A percentile compares a stretch with the other conserved stretches of the same genome.
These are phyloP conservation scores for Hyphantria cunea DNA, from an alignment of 1,140 invertebrate genomes.

Conservation along the genomic window DNA sequence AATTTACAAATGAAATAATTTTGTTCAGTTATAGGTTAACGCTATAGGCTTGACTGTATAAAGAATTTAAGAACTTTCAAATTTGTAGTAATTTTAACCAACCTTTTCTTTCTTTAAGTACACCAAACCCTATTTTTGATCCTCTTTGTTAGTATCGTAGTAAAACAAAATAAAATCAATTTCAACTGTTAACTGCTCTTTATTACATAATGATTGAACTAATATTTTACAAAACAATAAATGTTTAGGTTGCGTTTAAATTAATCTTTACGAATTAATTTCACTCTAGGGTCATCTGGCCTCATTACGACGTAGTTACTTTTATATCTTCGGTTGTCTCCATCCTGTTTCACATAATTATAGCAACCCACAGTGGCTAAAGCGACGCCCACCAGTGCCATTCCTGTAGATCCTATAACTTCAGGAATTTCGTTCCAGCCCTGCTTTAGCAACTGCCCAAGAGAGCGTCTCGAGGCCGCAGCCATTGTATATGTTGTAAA, in stretches of 20 bases:
- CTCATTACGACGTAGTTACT: slow-evolving; percentile 83
- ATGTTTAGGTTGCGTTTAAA: slow-evolving; percentile 3
- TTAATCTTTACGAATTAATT: slow-evolving; percentile 76
- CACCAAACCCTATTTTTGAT: no score
- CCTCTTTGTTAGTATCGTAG: no score
- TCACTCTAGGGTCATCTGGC: slow-evolving; percentile 84
- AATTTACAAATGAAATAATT: no score
- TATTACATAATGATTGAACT: no score
- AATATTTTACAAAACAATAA: slow-evolving; percentile 68
- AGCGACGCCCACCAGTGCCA: slow-evolving; percentile 77
- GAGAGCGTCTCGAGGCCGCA: slow-evolving; percentile 52
- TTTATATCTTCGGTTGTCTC: slow-evolving; percentile 85
- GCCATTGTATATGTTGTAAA: slow-evolving; percentile 40
- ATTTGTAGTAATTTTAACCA: no score
- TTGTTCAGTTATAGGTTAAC: no score
- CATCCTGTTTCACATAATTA: slow-evolving; percentile 83
- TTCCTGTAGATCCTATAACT: slow-evolving; percentile 81
- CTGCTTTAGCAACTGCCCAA: slow-evolving; percentile 64
- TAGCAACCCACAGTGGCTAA: slow-evolving; percentile 62
- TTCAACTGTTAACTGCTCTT: no score
- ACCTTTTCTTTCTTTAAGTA: no score
- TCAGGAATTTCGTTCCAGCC: slow-evolving; percentile 86
- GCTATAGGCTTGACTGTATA: no score
- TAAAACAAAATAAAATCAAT: no score
- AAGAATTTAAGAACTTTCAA: no score